Evolutionary conservation across 2,113 vertebrate genomes (phyloP).

Genomic region (Pterophyllum scalare): DNA sequence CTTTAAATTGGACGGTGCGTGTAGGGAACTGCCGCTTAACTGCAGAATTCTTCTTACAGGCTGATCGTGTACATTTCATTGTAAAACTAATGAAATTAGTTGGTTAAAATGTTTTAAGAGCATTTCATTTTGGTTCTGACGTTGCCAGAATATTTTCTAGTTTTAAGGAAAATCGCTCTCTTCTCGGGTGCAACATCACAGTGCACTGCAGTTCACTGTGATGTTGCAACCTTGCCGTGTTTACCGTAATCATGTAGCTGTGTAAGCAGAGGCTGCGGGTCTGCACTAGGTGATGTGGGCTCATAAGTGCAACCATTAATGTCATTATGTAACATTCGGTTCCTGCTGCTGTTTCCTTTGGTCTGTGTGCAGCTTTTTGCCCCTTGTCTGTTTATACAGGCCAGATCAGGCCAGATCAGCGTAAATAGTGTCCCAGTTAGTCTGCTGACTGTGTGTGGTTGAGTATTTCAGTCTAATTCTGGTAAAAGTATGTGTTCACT

Average conservation of each 20-base stretch:
- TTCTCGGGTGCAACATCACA: neutral
- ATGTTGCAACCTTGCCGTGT: constrained; percentile 25
- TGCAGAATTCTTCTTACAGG: neutral
- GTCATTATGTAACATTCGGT: constrained; percentile 9
- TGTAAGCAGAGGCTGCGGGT: constrained; percentile 41
- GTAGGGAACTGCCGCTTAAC: neutral
- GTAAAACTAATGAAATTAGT: too few relatives aligned
- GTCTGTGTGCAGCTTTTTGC: constrained; percentile 15
- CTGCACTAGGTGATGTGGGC: neutral
- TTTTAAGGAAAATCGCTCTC: neutral
- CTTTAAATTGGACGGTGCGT: too few relatives aligned
- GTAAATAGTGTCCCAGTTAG: constrained; percentile 4
- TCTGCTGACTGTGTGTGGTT: neutral
- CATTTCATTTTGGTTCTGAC: too few relatives aligned
- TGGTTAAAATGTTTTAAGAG: too few relatives aligned
- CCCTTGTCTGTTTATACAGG: constrained; percentile 11
- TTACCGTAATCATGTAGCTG: constrained; percentile 40
- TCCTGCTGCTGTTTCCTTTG: constrained; percentile 25
- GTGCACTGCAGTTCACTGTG: neutral
- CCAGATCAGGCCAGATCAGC: constrained; percentile 8
- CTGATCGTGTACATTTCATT: neutral
- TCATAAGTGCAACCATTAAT: constrained; percentile 21
- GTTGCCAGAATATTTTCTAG: neutral
- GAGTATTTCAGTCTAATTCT: neutral
- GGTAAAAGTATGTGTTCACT: neutral